These are phyloP conservation scores for Diplolepis rosae DNA, from an alignment of 2,888 invertebrate genomes.

Conservation along the genomic window DNA sequence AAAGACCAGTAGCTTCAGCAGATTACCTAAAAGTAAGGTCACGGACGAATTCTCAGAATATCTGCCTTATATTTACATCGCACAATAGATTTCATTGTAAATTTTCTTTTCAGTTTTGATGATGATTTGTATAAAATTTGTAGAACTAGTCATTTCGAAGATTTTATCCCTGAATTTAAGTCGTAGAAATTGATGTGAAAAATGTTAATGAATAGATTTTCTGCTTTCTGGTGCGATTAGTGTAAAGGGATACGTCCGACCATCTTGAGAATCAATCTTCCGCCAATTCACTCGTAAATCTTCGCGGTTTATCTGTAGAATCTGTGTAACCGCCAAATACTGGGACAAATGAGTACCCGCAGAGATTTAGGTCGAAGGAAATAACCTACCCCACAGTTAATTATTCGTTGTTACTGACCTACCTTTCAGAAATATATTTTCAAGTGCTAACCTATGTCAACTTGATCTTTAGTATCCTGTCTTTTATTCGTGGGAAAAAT, in stretches of 20 bases:
- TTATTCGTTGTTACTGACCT: constrained; percentile 43
- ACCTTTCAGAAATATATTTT: constrained; percentile 46
- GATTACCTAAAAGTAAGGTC: not conserved
- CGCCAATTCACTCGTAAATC: constrained; percentile 2
- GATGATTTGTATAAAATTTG: no score
- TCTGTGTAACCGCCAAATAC: constrained; percentile 13
- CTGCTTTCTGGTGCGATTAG: no score
- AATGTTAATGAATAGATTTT: not conserved
- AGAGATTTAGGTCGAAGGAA: not conserved
- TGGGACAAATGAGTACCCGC: constrained; percentile 34
- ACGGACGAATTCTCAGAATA: not conserved
- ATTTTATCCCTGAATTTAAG: no score
- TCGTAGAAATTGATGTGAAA: not conserved
- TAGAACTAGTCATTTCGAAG: no score
- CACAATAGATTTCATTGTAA: no score
- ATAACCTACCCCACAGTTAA: not conserved
- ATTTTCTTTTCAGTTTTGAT: no score
- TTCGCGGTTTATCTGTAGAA: not conserved
- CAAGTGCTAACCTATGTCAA: constrained; percentile 44
- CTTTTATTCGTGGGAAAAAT: no score
- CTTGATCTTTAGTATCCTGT: no score
- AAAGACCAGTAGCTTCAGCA: not conserved
- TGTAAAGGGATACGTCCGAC: not conserved
- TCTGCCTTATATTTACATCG: not conserved
- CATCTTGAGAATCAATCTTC: not conserved